Percentiles rank a stretch among this genome's conserved stretches.
phyloP scores from a whole-genome alignment of 2,888 invertebrate species.

The Eretmocerus hayati region DNA sequence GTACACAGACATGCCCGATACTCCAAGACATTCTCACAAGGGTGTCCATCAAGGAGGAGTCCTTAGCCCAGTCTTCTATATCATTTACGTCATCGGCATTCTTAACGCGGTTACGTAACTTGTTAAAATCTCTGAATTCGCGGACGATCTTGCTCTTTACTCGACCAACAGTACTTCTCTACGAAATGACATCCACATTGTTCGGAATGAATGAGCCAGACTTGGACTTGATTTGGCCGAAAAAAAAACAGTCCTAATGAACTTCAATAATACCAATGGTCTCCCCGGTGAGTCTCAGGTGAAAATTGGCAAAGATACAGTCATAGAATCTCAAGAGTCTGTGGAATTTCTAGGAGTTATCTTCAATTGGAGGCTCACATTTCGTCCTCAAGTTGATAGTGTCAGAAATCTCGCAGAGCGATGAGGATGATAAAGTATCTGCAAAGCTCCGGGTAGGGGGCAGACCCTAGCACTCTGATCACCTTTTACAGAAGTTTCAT shows the following conservation, averaged over 20 bases:
- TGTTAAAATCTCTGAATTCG: too few relatives aligned
- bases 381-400: not conserved
- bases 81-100: too few relatives aligned
- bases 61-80: too few relatives aligned
- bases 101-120: too few relatives aligned
- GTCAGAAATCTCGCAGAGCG: not conserved
- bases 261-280: not conserved
- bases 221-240: not conserved
- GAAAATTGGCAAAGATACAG: not conserved
- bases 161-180: not conserved
- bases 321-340: not conserved
- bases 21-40: too few relatives aligned
- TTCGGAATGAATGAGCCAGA: not conserved
- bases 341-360: not conserved
- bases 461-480: conserved; percentile 13
- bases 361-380: not conserved
- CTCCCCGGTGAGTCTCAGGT: not conserved
- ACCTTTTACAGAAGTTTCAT: conserved; percentile 20
- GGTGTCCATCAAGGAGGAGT: too few relatives aligned
- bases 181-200: not conserved
- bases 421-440: conserved; percentile 8
- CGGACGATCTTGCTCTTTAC: too few relatives aligned
- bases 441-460: conserved; percentile 6
- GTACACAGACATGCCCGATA: too few relatives aligned
- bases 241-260: not conserved